Evolutionary conservation across 1,140 invertebrate species (phyloP).

Genomic region (Antheraea pernyi): DNA sequence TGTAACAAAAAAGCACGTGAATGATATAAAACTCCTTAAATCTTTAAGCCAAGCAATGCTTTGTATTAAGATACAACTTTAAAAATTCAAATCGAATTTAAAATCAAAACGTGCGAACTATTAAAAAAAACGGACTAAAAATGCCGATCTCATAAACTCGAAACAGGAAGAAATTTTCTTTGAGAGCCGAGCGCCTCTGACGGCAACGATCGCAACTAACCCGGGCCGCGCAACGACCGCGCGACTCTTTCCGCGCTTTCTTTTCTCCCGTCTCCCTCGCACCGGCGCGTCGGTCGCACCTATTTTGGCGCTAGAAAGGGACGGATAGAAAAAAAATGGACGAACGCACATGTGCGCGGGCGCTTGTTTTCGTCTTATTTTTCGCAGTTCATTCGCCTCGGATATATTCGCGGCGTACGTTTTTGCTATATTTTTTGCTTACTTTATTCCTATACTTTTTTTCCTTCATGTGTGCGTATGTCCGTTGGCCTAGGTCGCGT

Average conservation of each 20-base stretch:
- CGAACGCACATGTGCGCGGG: constrained; percentile 72
- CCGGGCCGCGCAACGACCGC: constrained; percentile 46
- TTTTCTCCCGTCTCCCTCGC: constrained; percentile 58
- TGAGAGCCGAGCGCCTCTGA: constrained; percentile 42
- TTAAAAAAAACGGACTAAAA: constrained; percentile 11
- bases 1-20: too few relatives aligned
- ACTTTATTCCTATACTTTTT: constrained; percentile 27
- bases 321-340: constrained; percentile 64
- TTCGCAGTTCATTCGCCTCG: constrained; percentile 72
- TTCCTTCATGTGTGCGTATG: constrained; percentile 41
- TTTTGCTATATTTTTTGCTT: constrained; percentile 54
- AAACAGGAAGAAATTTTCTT: constrained; percentile 72
- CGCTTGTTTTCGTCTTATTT: constrained; percentile 68
- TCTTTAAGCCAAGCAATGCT: not conserved
- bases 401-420: constrained; percentile 55
- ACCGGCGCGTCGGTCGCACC: constrained; percentile 23
- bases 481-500: constrained; percentile 64
- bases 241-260: constrained; percentile 68
- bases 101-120: not conserved
- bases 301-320: constrained; percentile 63
- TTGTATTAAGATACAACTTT: not conserved
- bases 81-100: not conserved
- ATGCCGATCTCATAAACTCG: constrained; percentile 35
- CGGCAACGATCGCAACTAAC: constrained; percentile 63
- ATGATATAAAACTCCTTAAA: too few relatives aligned